phyloP scores from a whole-genome alignment of 2,113 vertebrate species.

The Shinisaurus crocodilurus region DNA sequence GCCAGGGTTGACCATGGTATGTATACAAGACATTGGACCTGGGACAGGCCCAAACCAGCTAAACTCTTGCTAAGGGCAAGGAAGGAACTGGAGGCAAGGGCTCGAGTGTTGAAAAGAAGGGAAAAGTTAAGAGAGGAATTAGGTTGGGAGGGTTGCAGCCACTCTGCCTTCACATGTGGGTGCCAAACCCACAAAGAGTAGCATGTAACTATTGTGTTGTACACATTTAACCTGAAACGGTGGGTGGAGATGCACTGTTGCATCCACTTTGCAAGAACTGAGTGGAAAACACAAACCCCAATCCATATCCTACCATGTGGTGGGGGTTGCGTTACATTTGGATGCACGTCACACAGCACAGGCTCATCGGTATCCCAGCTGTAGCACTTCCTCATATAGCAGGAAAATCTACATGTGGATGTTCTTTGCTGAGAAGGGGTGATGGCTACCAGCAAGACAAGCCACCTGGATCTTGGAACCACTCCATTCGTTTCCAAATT shows the following conservation, averaged over 20 bases:
- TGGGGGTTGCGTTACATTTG: not conserved
- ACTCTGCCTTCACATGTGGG: too few species aligned
- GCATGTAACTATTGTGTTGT: not conserved
- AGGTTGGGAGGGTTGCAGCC: not conserved
- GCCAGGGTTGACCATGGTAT: not conserved
- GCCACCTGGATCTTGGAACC: not conserved
- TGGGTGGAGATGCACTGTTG: too few species aligned
- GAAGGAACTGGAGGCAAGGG: not conserved
- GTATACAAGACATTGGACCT: not conserved
- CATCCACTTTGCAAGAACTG: not conserved
- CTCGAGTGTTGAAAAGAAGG: not conserved
- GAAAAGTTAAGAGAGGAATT: not conserved
- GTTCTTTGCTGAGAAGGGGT: not conserved
- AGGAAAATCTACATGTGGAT: not conserved
- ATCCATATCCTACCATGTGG: not conserved
- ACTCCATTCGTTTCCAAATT: not conserved
- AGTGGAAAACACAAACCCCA: not conserved
- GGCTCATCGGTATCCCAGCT: too few species aligned
- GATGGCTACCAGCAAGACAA: not conserved
- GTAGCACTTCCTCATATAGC: not conserved
- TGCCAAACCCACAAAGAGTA: not conserved
- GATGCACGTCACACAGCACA: not conserved
- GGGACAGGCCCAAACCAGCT: not conserved
- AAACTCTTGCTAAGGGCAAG: not conserved
- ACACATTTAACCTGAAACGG: not conserved